Evolutionary conservation across 2,888 invertebrate genomes (phyloP), one percentile per base, ranked within the genome.

Genomic region (Coenonympha arcania): DNA sequence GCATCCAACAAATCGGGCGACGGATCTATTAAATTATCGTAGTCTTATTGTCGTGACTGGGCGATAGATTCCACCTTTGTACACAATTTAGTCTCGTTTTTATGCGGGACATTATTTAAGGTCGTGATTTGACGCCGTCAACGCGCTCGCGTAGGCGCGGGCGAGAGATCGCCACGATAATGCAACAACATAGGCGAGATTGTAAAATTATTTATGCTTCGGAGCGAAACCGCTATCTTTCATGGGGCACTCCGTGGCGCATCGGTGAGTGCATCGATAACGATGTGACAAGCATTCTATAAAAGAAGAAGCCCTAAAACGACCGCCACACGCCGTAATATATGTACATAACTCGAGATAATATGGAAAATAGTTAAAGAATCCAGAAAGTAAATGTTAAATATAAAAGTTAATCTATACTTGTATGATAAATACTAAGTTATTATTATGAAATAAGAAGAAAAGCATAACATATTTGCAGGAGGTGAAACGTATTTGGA

Each of bases 1-100:
- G 70, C 73, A 76, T 69, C 74, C 73, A 68, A 74, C 74, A 69
- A 74, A 73, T 77, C 75, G 70, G 64, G 66, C 71, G 70, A 71
- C 69, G 60, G 64, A 66, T 71, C 69, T 65, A 68, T 68, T 64
- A 66, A 70, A 71, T 65, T 70, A 69, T 74, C 74, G 73, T 72
- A n/a, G n/a, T n/a, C n/a, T n/a, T n/a, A 71, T 66, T 70, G 70
- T 74, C 75, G 73, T 73, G 73, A 74, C 73, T 71, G 59, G 64
- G 57, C 68, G 60, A 72, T 73, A 70, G 72, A 74, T 74, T 64
- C 67, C 63, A 73, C 69, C 71, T 75, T 73, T 72, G 69, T 74
- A 71, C 66, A 65, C 73, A 73, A 69, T 71, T 71, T 74, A 69
- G 72, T 74, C 65, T 73, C 68, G 65, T 72, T 79, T 80, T 73